Evolutionary conservation across 2,888 invertebrate genomes (phyloP).

Genomic region (Mylabris sibirica): DNA sequence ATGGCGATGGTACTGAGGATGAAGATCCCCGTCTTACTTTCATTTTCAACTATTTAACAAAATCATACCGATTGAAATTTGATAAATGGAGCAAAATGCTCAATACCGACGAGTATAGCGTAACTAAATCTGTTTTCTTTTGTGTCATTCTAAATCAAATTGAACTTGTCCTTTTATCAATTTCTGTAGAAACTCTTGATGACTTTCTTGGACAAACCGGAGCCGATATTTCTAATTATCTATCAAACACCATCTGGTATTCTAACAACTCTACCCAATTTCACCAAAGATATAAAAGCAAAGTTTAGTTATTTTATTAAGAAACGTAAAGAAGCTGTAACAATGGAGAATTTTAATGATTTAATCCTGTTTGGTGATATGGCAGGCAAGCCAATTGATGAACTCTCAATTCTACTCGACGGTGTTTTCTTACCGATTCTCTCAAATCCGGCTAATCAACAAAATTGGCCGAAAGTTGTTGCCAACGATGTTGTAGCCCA

Average conservation of each 20-base stretch:
- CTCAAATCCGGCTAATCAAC: conserved; percentile 74
- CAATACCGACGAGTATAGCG: conserved; percentile 72
- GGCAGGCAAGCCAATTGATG: conserved; percentile 74
- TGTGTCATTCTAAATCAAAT: neutral
- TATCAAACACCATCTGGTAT: conserved; percentile 69
- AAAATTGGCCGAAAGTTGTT: conserved; percentile 77
- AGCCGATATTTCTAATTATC: conserved; percentile 66
- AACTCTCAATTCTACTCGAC: conserved; percentile 73
- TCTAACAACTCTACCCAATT: conserved; percentile 71
- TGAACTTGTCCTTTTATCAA: neutral
- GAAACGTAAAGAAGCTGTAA: conserved; percentile 68
- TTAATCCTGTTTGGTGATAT: conserved; percentile 75
- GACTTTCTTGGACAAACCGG: conserved; percentile 64
- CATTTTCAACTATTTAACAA: conserved; percentile 76
- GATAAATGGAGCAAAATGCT: conserved; percentile 92
- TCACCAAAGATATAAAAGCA: conserved; percentile 68
- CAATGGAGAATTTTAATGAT: conserved; percentile 65
- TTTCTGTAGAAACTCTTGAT: conserved; percentile 65
- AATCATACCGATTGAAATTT: conserved; percentile 78
- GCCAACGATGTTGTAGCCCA: conserved; percentile 75
- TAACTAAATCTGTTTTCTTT: conserved; percentile 51
- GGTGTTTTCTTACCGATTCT: conserved; percentile 77
- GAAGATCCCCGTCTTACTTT: conserved; percentile 80
- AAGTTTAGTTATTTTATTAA: conserved; percentile 83
- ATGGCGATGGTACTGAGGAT: conserved; percentile 46